Conservation (phyloP, 2,797 vertebrate species). For the Tadarida brasiliensis region DNA sequence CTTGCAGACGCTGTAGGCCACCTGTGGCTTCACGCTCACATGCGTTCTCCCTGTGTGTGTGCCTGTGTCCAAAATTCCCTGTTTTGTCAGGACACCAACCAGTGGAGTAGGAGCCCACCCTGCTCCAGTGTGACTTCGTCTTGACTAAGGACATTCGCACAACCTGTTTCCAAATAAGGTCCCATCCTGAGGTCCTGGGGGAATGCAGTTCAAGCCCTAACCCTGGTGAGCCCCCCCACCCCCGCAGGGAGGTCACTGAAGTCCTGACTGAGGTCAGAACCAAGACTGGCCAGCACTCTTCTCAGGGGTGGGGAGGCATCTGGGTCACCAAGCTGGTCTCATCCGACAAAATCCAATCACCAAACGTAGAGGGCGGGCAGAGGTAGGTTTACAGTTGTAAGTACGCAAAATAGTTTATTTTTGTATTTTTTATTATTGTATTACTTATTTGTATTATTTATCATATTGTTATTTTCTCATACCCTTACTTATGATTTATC, state of each 20-base stretch:
- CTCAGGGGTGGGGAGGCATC: not conserved
- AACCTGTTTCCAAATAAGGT: not conserved
- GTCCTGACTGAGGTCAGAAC: not conserved
- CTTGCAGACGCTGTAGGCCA: accelerated
- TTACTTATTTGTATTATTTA: not conserved
- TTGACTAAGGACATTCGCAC: not conserved
- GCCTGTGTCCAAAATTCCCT: not conserved
- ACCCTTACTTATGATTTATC: not conserved
- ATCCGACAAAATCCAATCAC: not conserved
- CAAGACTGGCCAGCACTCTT: not conserved
- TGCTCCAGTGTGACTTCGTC: not conserved
- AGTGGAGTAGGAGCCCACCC: not conserved
- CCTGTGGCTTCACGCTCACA: not conserved
- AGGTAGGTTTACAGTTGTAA: not conserved
- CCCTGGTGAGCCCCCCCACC: too few species aligned
- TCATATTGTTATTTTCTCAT: not conserved
- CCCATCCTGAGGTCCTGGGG: not conserved
- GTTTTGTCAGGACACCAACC: not conserved
- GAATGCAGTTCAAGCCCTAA: not conserved
- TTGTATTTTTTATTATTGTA: not conserved
- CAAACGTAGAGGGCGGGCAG: not conserved
- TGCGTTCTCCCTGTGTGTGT: accelerated
- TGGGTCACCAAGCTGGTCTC: not conserved
- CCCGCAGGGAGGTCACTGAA: not conserved
- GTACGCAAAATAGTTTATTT: not conserved